Conservation (phyloP, 2,888 invertebrate genomes). For the Leucophenga maculata region DNA sequence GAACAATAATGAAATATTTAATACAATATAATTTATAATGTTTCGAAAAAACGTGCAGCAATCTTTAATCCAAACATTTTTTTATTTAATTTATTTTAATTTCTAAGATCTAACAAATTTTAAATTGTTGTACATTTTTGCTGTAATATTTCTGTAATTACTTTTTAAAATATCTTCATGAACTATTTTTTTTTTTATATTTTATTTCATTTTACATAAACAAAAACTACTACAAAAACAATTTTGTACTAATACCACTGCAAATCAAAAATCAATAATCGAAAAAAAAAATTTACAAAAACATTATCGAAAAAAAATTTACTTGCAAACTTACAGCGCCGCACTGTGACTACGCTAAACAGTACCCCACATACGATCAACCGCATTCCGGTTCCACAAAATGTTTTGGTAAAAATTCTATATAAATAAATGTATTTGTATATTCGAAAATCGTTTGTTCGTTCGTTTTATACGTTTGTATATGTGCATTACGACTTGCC, state of each 20-base stretch:
- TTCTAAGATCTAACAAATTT: constrained; percentile 5
- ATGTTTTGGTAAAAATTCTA: constrained; percentile 72
- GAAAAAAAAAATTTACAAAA: constrained; percentile 30
- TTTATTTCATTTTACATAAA: neutral
- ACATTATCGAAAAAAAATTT: constrained; percentile 56
- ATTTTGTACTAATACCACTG: neutral
- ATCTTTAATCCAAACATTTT: too few relatives aligned
- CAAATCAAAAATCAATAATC: constrained; percentile 40
- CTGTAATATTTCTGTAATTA: constrained; percentile 1
- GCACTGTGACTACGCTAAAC: constrained; percentile 73
- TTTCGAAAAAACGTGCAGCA: too few relatives aligned
- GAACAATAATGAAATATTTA: too few relatives aligned
- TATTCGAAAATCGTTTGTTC: constrained; percentile 17
- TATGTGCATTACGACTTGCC: neutral
- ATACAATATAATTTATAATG: too few relatives aligned
- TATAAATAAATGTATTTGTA: constrained; percentile 18
- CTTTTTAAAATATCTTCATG: neutral
- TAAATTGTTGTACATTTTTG: constrained; percentile 11
- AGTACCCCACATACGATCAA: constrained; percentile 73
- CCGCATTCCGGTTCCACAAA: constrained; percentile 73
- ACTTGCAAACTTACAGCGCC: constrained; percentile 71
- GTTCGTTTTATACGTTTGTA: constrained; percentile 4
- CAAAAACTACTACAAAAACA: neutral
- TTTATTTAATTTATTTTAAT: neutral
- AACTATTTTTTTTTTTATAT: constrained; percentile 4